A percentile compares a stretch with the other conserved stretches of the same genome.
phyloP scores from a whole-genome alignment of 1,140 invertebrate genomes.

The Drosophila punjabiensis region DNA sequence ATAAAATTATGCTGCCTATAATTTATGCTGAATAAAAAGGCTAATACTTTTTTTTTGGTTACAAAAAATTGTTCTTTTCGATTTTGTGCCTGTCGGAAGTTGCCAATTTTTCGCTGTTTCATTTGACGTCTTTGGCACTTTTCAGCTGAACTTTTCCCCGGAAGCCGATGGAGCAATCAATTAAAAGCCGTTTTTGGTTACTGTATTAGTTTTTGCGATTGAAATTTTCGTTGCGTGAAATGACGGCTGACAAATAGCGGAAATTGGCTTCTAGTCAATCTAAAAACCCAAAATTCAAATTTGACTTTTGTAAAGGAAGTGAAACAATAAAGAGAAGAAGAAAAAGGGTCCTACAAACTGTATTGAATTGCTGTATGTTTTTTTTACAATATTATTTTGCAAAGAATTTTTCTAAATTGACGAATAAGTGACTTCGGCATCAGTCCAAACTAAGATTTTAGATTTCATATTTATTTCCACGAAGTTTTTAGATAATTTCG shows the following conservation, averaged over 20 bases:
- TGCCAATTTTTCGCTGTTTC: slow-evolving; percentile 44
- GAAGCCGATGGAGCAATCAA: slow-evolving; percentile 53
- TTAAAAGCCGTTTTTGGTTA: slow-evolving; percentile 55
- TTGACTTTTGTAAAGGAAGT: neutral
- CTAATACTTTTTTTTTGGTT: neutral
- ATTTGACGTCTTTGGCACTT: slow-evolving; percentile 55
- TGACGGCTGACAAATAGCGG: slow-evolving; percentile 37
- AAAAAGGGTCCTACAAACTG: neutral
- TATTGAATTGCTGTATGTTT: no score
- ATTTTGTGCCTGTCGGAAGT: slow-evolving; percentile 21
- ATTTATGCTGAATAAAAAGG: neutral
- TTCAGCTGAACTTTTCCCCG: slow-evolving; percentile 8
- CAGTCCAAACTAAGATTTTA: no score
- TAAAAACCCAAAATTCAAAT: neutral
- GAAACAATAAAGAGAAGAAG: neutral
- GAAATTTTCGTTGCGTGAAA: slow-evolving; percentile 26
- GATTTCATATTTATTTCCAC: no score
- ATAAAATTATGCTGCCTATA: neutral
- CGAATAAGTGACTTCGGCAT: no score
- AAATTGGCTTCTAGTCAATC: slow-evolving; percentile 14
- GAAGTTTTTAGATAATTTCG: no score
- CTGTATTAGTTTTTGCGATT: slow-evolving; percentile 25
- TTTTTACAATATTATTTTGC: no score
- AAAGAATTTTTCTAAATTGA: no score
- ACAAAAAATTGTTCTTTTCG: slow-evolving; percentile 20